phyloP scores from a whole-genome alignment of 2,888 invertebrate genomes.

The Nymphalis polychloros region DNA sequence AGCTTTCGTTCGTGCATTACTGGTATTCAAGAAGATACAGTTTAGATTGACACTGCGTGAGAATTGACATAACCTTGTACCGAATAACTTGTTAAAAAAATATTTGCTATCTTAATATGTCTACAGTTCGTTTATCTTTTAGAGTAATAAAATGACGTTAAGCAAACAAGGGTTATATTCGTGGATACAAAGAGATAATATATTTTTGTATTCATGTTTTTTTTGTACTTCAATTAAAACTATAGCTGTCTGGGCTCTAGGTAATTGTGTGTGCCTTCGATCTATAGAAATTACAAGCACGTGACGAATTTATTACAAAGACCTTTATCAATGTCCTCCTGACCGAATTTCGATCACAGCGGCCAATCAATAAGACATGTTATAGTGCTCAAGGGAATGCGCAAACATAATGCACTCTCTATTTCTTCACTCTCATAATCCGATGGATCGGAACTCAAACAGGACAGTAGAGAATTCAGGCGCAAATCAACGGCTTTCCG shows the following conservation, averaged over 20 bases:
- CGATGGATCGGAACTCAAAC: no score
- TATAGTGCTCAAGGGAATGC: no score
- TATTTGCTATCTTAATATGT: not conserved
- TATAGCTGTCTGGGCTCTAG: not conserved
- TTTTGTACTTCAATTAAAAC: not conserved
- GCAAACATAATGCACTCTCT: no score
- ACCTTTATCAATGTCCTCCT: not conserved
- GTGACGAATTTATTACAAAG: slow-evolving; percentile 31
- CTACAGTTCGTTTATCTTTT: not conserved
- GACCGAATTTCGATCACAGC: no score
- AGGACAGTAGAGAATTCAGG: no score
- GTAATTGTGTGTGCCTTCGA: slow-evolving; percentile 36
- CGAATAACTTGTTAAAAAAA: not conserved
- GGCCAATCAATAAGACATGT: no score
- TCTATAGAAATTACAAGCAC: slow-evolving; percentile 38
- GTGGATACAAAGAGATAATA: not conserved
- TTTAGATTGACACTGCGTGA: not conserved
- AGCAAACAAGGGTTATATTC: not conserved
- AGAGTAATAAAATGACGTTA: slow-evolving; percentile 1
- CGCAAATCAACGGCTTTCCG: no score
- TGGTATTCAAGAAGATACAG: not conserved
- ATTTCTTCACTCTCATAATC: no score
- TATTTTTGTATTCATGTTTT: not conserved
- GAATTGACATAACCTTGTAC: not conserved
- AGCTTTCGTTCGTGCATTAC: not conserved